phyloP scores from a whole-genome alignment of 2,113 vertebrate genomes.

The Zapornia atra region DNA sequence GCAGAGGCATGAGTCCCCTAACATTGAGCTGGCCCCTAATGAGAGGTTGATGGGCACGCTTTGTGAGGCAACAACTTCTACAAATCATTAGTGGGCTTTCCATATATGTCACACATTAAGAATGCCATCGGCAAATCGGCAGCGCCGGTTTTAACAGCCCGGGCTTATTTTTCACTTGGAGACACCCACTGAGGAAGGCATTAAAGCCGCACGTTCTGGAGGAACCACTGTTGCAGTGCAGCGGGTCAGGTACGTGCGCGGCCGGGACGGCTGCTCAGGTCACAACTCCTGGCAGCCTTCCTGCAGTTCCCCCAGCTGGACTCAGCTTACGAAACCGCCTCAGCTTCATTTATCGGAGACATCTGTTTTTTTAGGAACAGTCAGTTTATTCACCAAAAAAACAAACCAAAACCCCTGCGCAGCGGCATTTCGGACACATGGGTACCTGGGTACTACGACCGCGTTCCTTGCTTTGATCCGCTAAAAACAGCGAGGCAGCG shows the following conservation, averaged over 20 bases:
- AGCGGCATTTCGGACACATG: neutral
- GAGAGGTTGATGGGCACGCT: accelerated
- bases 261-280: neutral
- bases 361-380: accelerated
- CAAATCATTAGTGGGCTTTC: neutral
- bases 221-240: neutral
- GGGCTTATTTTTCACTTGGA: neutral
- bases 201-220: neutral
- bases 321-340: neutral
- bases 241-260: accelerated
- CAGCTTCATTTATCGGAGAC: neutral
- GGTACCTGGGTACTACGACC: neutral
- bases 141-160: neutral
- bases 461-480: neutral
- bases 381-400: neutral
- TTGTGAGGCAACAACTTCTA: neutral
- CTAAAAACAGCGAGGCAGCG: accelerated
- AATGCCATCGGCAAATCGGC: neutral
- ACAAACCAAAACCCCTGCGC: too few relatives aligned
- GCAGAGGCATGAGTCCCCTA: neutral
- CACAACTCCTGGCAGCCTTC: neutral
- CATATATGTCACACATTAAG: neutral
- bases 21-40: neutral
- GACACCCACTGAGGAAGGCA: neutral
- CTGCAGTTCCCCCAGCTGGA: neutral